These are phyloP conservation scores for Acanthochromis polyacanthus DNA, from an alignment of 2,113 vertebrate genomes.

Conservation along the genomic window DNA sequence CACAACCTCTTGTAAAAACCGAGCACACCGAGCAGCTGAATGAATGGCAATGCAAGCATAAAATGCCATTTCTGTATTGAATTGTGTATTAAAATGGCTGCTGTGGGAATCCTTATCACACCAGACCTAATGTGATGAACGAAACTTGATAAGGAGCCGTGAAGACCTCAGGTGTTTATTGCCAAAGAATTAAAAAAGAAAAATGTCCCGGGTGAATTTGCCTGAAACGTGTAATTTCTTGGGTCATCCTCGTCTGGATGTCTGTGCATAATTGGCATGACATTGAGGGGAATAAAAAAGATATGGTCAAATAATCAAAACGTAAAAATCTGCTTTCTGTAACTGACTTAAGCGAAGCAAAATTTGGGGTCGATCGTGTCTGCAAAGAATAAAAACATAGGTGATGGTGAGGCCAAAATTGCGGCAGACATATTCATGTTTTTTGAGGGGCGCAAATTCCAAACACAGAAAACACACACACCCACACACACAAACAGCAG, in stretches of 20 bases:
- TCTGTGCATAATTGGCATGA: slow-evolving; percentile 1
- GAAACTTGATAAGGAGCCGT: slow-evolving; percentile 16
- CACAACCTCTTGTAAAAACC: slow-evolving; percentile 48
- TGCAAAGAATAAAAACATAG: slow-evolving; percentile 4
- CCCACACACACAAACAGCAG: not conserved
- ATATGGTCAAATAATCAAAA: slow-evolving; percentile 14
- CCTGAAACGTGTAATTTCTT: slow-evolving; percentile 7
- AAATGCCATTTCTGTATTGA: slow-evolving; percentile 68
- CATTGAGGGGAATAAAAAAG: not conserved
- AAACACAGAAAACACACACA: slow-evolving; percentile 1
- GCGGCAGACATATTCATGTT: not conserved
- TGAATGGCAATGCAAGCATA: slow-evolving; percentile 56
- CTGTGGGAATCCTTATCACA: slow-evolving; percentile 41
- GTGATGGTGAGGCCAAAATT: not conserved
- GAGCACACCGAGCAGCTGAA: slow-evolving; percentile 53
- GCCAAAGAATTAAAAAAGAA: slow-evolving; percentile 10
- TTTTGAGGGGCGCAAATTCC: slow-evolving; percentile 22
- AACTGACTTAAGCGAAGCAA: no score
- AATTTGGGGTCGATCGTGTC: not conserved
- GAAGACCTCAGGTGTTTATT: slow-evolving; percentile 54
- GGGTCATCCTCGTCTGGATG: not conserved
- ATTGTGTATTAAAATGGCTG: slow-evolving; percentile 61
- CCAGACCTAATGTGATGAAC: slow-evolving; percentile 42
- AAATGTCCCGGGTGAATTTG: slow-evolving; percentile 23
- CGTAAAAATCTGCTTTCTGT: not conserved